These are phyloP conservation scores for Bilobella aurantiaca DNA, from an alignment of 1,140 invertebrate species.

Conservation along the genomic window DNA sequence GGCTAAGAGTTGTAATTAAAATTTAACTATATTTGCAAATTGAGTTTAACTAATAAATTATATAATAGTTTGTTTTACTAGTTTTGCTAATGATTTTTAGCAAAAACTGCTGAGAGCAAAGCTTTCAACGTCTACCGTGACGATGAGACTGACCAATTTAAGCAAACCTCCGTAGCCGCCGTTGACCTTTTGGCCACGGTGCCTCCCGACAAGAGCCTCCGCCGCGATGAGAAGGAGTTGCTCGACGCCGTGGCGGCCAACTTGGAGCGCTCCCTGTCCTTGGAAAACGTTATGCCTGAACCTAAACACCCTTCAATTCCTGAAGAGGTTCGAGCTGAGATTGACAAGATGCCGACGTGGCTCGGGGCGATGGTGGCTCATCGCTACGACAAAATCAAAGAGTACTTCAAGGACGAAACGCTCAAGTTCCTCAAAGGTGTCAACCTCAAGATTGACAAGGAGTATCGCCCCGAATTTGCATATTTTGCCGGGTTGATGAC, in stretches of 20 bases:
- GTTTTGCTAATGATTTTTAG: background rate
- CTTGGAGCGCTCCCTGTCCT: conserved; percentile 6
- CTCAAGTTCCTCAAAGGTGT: background rate
- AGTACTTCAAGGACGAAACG: background rate
- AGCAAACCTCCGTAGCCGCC: conserved; percentile 16
- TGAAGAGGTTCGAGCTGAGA: conserved; percentile 1
- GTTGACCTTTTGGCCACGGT: background rate
- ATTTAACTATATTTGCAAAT: no score
- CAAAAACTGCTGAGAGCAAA: background rate
- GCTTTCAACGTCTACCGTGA: conserved; percentile 13
- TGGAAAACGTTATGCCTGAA: conserved; percentile 4
- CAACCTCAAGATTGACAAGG: background rate
- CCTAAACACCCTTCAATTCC: background rate
- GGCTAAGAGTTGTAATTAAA: no score
- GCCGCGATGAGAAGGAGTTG: background rate
- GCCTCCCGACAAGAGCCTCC: background rate
- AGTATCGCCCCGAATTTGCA: background rate
- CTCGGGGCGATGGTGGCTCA: background rate
- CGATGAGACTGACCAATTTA: conserved; percentile 14
- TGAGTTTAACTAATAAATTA: background rate
- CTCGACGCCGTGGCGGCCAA: conserved; percentile 10
- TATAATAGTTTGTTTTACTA: background rate
- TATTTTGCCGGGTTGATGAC: background rate
- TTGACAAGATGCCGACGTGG: conserved; percentile 8
- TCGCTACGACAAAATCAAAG: background rate